Base-by-base conservation (phyloP, 53 echinoderm and acorn worm species). In the Astropecten irregularis region DNA sequence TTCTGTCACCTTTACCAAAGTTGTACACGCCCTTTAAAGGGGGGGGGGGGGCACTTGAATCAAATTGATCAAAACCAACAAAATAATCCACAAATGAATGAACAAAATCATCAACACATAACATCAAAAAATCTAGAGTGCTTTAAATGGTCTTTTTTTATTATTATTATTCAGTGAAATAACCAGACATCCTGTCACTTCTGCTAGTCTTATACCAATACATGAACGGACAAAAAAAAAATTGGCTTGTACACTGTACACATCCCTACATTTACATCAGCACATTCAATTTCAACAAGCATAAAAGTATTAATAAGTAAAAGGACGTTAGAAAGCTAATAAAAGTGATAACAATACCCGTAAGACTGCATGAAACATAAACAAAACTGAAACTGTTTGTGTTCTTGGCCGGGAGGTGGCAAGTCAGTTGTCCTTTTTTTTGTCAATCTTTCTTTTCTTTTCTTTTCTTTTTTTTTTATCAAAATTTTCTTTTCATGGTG, bases 321-420 rank as follows among this genome's bases (percentile, higher is more conserved):
- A 42, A 42, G 42, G 42, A 42, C 42, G 11, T 42, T 42, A 42
- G 6, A 42, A 11, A 42, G 42, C 30, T 62, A 29, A 37, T 47
- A 60, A 79, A 60, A 79, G 56, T 60, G 60, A 79, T 60, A 79
- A 60, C 60, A 44, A 79, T 79, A 79, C 79, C 79, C 79, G 79
- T 79, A 79, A n/a, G 79, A 79, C 79, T 79, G 79, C 79, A 46
- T 11, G 21, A 44, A 79, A 42, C 44, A 44, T 25, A 46, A 68
- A 68, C 11, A 36, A 67, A 42, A 42, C 42, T 42, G 42, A 42
- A 42, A 42, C n/a, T n/a, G n/a, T n/a, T n/a, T n/a, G n/a, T n/a
- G n/a, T n/a, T n/a, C n/a, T n/a, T n/a, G n/a, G n/a, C n/a, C n/a
- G n/a, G 18, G 35, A 32, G 37, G 21, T 29, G 31, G 20, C 38